Evolutionary conservation across 2,888 invertebrate genomes (phyloP), one percentile per base, ranked within the genome.

Genomic region (Acronicta leporina): DNA sequence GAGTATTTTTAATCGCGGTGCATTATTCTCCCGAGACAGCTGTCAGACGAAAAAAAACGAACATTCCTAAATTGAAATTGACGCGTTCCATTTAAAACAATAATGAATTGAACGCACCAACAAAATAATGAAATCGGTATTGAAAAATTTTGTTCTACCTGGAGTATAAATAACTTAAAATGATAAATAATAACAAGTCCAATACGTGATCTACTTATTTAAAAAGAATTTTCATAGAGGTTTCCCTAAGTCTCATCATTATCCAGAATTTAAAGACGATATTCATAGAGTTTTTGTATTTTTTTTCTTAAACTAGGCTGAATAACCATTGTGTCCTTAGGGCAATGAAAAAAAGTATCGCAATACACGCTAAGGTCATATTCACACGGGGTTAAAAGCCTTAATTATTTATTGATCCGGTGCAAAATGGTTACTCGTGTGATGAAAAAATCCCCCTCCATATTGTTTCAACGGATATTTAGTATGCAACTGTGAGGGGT

Each of bases 61-160:
- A 81, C 87, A 87, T 85, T 85, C 81, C 80, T 68, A 87, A 91
- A 93, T 93, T 93, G 87, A 92, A 90, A 92, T 88, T 91, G 93
- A 93, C 94, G 91, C 88, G 90, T 90, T 89, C 90, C 88, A 90
- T 92, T 93, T 90, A 91, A 92, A 92, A 91, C 90, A 92, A 91
- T 90, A 87, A 92, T 81, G 84, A 83, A 82, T 84, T 81, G 84
- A 83, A 82, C 84, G 81, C 77, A 80, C 80, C 79, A 77, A 80
- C 77, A 88, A 20, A 90, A 89, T 88, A 91, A 92, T 91, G 81
- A 86, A 90, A 87, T 87, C 83, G 87, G 38, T 38, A 92, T 92
- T 90, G 89, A 86, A 78, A 68, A 69, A 77, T 71, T 77, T 80
- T 81, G 79, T 79, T 74, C 64, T 61, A 79, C 75, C 38, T 38